phyloP scores from a whole-genome alignment of 2,113 vertebrate species.

The Phyllostomus discolor region DNA sequence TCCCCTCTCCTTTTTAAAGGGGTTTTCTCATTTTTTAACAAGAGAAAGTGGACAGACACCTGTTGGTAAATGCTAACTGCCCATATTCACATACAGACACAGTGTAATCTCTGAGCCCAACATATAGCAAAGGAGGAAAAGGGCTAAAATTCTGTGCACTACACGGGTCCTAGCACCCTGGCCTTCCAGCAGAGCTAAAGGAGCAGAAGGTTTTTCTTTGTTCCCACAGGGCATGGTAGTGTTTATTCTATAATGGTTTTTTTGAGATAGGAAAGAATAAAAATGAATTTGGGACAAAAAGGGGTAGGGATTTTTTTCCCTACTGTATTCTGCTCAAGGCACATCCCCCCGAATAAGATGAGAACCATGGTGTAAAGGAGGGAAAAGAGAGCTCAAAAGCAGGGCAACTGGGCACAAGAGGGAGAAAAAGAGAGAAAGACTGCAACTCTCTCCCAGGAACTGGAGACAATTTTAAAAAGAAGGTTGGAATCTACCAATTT shows the following conservation, averaged over 20 bases:
- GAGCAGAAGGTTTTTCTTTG: background rate
- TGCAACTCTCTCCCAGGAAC: background rate
- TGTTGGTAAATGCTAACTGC: background rate
- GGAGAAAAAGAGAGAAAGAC: background rate
- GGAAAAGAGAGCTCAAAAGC: background rate
- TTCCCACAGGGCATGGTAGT: background rate
- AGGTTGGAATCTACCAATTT: background rate
- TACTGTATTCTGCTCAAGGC: background rate
- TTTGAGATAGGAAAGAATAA: background rate
- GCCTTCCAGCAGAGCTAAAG: background rate
- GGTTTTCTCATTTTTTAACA: background rate
- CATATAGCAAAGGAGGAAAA: background rate
- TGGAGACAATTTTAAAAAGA: background rate
- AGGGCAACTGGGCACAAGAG: background rate
- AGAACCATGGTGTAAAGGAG: background rate
- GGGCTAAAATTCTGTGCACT: background rate
- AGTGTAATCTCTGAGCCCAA: background rate
- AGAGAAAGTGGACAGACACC: background rate
- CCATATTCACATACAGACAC: background rate
- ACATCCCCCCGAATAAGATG: background rate
- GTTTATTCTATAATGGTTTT: background rate
- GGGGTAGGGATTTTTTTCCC: background rate
- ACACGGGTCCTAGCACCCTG: background rate
- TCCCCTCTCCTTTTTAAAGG: background rate
- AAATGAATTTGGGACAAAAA: background rate